Base-by-base conservation (phyloP, 2,888 invertebrate species). In the Folsomia manolachei region DNA sequence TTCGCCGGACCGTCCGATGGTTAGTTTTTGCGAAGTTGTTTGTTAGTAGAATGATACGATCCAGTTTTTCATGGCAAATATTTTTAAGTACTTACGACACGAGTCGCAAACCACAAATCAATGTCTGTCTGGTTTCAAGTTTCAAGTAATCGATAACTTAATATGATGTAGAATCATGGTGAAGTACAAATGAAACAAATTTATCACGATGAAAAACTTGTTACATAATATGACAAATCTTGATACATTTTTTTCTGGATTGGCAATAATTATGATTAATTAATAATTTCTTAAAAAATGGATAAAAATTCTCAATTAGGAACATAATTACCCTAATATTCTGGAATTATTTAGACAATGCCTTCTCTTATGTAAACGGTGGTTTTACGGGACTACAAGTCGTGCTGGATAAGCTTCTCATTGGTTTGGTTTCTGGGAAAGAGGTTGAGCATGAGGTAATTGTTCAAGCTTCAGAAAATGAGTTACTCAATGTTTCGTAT, bases 361-460 rank as follows among this genome's bases (percentile, higher is more conserved):
- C 75, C 21, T 70, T 70, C 39, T 72, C 74, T 7, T 84, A 81
- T 62, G 64, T 61, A 23, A 56, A 74, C 2, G 69, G 75, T 0
- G 79, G 80, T 26, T 80, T 81, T 66, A 67, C 75, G 1, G 77
- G 78, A 23, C 53, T 81, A 14, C 81, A 81, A 64, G 74, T 80
- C 2, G 75, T 76, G 18, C 26, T 81, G 27, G 81, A 81, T 62
- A 78, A 80, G 66, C 71, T 76, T 19, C 76, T 80, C 27, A 79
- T 80, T 1, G 72, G 69, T n/a, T 71, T 75, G 19, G 26, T 78
- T 21, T 74, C 76, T 0, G 72, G 75, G 65, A 52, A 70, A 61
- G 74, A 76, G 27, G 72, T 71, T 11, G 51, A 71, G 24, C 69
- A 72, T 39, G 71, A 60, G 23, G 78, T 78, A 52, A 71, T 71